Evolutionary conservation across 2,888 invertebrate genomes (phyloP).

Genomic region (Stictocephala bisonia): DNA sequence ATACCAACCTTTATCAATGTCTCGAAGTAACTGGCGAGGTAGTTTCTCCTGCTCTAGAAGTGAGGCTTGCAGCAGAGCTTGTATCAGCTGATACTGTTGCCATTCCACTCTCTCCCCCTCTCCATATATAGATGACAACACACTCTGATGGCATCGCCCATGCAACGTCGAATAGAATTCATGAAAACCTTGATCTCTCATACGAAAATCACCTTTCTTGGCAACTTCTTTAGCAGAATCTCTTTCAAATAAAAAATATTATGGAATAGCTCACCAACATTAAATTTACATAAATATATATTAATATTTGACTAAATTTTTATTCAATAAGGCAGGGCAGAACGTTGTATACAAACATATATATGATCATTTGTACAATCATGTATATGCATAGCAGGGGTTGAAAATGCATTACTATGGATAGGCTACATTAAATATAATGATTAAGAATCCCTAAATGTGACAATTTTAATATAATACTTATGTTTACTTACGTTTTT

Average conservation of each 20-base stretch:
- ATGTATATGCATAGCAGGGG: neutral
- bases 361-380: too few relatives aligned
- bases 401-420: neutral
- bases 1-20: slow-evolving; percentile 40
- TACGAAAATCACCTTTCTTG: neutral
- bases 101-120: slow-evolving; percentile 4
- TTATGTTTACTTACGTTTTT: too few relatives aligned
- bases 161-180: slow-evolving; percentile 32
- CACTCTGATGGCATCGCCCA: slow-evolving; percentile 35
- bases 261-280: too few relatives aligned
- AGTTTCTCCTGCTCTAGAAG: slow-evolving; percentile 43
- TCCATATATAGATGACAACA: neutral
- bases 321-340: too few relatives aligned
- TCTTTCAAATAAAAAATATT: too few relatives aligned
- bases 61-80: slow-evolving; percentile 42
- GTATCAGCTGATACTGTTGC: slow-evolving; percentile 20
- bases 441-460: too few relatives aligned
- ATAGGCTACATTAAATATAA: neutral
- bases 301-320: too few relatives aligned
- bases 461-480: too few relatives aligned
- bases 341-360: too few relatives aligned
- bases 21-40: slow-evolving; percentile 3
- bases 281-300: too few relatives aligned
- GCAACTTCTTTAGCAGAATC: neutral
- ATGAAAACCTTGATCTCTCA: slow-evolving; percentile 40